Evolutionary conservation across 2,888 invertebrate species (phyloP).

Genomic region (Flexamia atlantica): DNA sequence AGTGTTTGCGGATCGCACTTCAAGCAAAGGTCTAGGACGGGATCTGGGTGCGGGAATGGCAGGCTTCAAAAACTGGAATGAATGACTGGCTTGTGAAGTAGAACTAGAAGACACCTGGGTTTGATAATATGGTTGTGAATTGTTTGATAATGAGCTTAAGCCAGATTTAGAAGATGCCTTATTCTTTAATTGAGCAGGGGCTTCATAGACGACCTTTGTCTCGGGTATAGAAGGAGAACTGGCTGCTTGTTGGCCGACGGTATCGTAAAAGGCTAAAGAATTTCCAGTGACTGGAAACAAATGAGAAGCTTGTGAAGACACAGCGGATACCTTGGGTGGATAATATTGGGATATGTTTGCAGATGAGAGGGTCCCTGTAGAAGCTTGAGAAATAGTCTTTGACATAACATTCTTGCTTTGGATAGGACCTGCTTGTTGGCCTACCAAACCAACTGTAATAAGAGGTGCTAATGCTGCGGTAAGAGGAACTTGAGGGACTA

Average conservation of each 20-base stretch:
- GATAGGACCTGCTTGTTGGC: no score
- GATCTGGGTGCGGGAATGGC: not conserved
- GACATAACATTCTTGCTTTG: no score
- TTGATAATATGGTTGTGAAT: not conserved
- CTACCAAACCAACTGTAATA: not conserved
- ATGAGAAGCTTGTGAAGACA: no score
- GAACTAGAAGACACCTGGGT: not conserved
- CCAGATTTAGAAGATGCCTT: not conserved
- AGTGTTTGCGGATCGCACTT: not conserved
- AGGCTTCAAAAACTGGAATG: not conserved
- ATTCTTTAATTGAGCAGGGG: not conserved
- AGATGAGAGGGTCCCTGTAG: no score
- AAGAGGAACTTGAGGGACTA: not conserved
- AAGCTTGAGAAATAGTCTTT: no score
- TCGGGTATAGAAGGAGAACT: not conserved
- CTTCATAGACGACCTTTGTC: not conserved
- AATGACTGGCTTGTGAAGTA: no score
- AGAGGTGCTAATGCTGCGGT: not conserved
- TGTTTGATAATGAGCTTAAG: not conserved
- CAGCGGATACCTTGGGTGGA: no score
- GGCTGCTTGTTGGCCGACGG: not conserved
- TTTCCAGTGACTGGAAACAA: no score
- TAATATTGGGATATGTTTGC: no score
- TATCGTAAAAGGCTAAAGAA: not conserved
- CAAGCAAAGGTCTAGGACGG: not conserved